These are phyloP conservation scores for Lophotriccus pileatus DNA, from an alignment of 2,797 vertebrate species.

Conservation along the genomic window DNA sequence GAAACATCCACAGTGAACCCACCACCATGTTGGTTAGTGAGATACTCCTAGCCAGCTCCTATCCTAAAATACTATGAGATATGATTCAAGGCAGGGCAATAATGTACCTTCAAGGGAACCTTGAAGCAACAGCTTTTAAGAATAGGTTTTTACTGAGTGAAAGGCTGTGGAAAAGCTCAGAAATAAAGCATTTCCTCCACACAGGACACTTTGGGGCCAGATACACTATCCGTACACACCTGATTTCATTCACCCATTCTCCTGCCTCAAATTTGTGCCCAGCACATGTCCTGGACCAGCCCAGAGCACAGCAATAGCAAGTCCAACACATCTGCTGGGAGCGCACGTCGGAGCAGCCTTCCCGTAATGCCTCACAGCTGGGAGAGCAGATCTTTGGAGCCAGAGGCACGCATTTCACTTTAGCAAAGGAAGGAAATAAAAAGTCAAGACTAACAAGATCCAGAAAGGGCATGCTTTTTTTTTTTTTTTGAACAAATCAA, in stretches of 20 bases:
- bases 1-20: neutral
- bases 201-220: neutral
- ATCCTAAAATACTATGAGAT: neutral
- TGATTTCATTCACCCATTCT: neutral
- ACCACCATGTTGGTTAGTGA: neutral
- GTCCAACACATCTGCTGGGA: neutral
- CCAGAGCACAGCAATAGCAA: neutral
- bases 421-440: conserved; percentile 38
- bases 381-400: neutral
- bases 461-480: conserved; percentile 39
- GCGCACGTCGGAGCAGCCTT: rapidly evolving
- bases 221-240: rapidly evolving
- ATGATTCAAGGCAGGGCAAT: neutral
- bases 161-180: neutral
- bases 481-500: conserved; percentile 54
- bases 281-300: neutral
- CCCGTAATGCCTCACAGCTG: neutral
- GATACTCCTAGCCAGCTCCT: neutral
- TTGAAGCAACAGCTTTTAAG: neutral
- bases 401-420: neutral
- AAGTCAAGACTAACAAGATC: conserved; percentile 52
- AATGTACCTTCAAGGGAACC: neutral
- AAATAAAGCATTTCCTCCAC: neutral
- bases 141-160: neutral
- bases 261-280: neutral